phyloP scores from a whole-genome alignment of 2,113 vertebrate genomes.

The Orcinus orca region DNA sequence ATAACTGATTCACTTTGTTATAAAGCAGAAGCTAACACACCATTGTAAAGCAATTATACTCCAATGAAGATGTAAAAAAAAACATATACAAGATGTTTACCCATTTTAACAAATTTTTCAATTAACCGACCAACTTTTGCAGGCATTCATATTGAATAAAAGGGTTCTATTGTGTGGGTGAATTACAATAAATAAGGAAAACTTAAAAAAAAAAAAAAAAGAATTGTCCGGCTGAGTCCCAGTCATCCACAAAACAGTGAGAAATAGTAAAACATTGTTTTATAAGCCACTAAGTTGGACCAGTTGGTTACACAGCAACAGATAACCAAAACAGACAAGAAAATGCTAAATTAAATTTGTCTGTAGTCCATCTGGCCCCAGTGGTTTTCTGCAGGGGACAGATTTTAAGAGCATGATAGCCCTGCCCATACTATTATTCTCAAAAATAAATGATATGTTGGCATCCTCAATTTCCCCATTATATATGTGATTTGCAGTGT shows the following conservation, averaged over 20 bases:
- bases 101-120: neutral
- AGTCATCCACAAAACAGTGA: neutral
- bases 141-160: neutral
- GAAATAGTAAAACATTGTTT: conserved; percentile 10
- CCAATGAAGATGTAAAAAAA: too few relatives aligned
- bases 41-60: too few relatives aligned
- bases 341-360: neutral
- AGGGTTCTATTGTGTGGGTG: neutral
- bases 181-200: neutral
- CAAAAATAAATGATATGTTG: conserved; percentile 1
- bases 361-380: neutral
- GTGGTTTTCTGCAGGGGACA: neutral
- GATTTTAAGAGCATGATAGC: neutral
- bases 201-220: too few relatives aligned
- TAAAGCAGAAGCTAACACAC: too few relatives aligned
- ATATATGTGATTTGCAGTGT: conserved; percentile 15
- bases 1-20: too few relatives aligned
- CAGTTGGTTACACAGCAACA: neutral
- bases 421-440: conserved; percentile 12
- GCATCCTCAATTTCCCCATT: neutral
- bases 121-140: neutral
- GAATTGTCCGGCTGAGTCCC: neutral
- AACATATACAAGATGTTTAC: neutral
- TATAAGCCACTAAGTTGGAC: neutral
- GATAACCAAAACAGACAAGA: neutral